Evolutionary conservation across 2,888 invertebrate species (phyloP).

Genomic region (Lysandra coridon): DNA sequence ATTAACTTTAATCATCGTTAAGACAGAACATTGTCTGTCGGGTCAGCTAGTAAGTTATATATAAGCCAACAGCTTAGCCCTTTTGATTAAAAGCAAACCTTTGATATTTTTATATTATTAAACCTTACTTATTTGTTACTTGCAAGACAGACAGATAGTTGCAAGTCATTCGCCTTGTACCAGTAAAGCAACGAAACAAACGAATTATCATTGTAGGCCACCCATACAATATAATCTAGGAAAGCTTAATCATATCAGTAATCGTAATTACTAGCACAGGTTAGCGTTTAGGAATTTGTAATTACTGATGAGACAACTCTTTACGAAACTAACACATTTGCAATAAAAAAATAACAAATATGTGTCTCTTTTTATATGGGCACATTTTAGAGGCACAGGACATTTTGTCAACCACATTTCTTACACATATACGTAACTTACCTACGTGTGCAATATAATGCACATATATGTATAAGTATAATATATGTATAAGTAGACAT

Average conservation of each 20-base stretch:
- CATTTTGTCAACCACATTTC: background rate
- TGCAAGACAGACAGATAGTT: background rate
- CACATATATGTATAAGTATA: no score
- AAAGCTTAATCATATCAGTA: constrained; percentile 27
- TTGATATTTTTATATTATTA: no score
- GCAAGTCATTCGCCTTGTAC: background rate
- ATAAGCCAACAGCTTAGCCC: no score
- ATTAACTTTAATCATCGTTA: no score
- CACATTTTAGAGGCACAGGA: background rate
- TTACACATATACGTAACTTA: background rate
- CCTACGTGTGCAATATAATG: background rate
- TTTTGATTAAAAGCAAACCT: no score
- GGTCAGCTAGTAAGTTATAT: no score
- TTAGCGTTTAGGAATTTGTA: constrained; percentile 27
- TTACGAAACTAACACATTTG: constrained; percentile 25
- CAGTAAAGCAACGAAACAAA: constrained; percentile 1
- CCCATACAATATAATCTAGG: constrained; percentile 14
- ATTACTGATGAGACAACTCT: constrained; percentile 8
- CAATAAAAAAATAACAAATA: constrained; percentile 24
- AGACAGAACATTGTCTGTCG: no score
- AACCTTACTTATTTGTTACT: background rate
- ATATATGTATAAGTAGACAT: background rate
- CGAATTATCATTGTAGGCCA: background rate
- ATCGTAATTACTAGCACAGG: constrained; percentile 22
- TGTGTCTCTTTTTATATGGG: background rate